Evolutionary conservation across 2,113 vertebrate species (phyloP), one percentile per base, ranked within the genome.

Genomic region (Rhinolophus sinicus): DNA sequence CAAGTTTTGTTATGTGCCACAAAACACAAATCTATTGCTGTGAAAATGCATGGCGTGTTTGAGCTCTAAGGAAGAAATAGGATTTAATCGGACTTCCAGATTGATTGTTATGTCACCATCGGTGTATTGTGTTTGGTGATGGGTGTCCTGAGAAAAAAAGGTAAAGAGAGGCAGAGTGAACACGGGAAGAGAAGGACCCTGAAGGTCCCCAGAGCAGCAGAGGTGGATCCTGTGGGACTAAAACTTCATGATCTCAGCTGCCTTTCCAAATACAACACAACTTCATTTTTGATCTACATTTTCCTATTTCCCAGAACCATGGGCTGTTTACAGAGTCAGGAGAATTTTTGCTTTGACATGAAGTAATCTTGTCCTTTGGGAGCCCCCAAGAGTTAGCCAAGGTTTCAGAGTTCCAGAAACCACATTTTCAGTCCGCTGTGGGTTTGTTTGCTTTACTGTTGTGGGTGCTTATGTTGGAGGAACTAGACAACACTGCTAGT

Each of bases 361-460:
- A 96, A 97, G 95, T 90, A 93, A 97, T 94, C 44, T 54, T 86
- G 95, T 95, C 95, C 97, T 96, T n/a, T 75, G 97, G 95, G 97
- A 97, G 89, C 47, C 93, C 88, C 95, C 88, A 8, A 62, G 60
- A 95, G 91, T 85, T 88, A 90, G 88, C 94, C 86, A 90, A 96
- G 72, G 94, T 78, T 90, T 44, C 35, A 95, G 73, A 70, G 67
- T 96, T 94, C 96, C 97, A 96, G 94, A 90, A 96, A 95, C 96
- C 95, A 64, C 94, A 95, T 65, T 69, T 58, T 52, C 14, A 47
- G 85, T 40, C 69, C 21, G 6, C 82, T 22, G 88, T 70, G 84
- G 69, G 40, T 82, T 78, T 88, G 88, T 95, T 96, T 96, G 83
- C 95, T 90, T 95, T 96, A 6, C 95, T 84, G 92, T 81, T 88